Base-by-base conservation (phyloP, 1,140 invertebrate genomes). In the Lepidurus arcticus region DNA sequence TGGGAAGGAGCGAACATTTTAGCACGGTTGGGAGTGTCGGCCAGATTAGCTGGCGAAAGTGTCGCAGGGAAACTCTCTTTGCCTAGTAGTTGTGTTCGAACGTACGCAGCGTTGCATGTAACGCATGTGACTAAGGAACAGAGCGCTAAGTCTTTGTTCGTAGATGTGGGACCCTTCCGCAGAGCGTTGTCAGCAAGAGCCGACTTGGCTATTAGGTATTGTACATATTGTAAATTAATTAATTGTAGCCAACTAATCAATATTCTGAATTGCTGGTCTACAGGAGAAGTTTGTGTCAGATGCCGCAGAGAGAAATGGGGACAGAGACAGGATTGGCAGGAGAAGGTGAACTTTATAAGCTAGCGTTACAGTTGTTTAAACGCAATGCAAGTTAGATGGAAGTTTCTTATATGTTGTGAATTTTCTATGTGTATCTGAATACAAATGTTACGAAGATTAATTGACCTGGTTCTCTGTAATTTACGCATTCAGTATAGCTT, bases 1-100 rank as follows among this genome's bases (percentile, higher is more conserved):
- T 94, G 93, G 93, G 88, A 91, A 80, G 90, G 91, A 6, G 89
- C 89, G 85, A 87, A 89, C 76, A 89, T 93, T 1, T 86, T 93
- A 21, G 86, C 90, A 16, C 87, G 91, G 73, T 88, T 93, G 79
- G 92, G 92, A 1, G 87, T 94, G 73, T 92, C 92, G 9, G 77
- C 79, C 2, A 79, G 77, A 10, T 80, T 81, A 75, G 78, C 77
- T 44, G 81, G 82, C 16, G 78, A 81, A 73, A 76, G 75, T 16
- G 45, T 83, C 13, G 76, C 80, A 10, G 42, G 42, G 75, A 26
- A 45, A 45, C 43, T 45, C 0, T n/a, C 43, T 16, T 34, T 45
- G 53, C 53, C 53, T 65, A 65, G 53, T 65, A 7, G 21, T n/a
- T 65, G 53, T 42, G 43, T 47, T 26, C 88, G 90, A 83, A 89